Conservation (phyloP, 64 coral and sea anemone genomes). For the Stylophora pistillata region DNA sequence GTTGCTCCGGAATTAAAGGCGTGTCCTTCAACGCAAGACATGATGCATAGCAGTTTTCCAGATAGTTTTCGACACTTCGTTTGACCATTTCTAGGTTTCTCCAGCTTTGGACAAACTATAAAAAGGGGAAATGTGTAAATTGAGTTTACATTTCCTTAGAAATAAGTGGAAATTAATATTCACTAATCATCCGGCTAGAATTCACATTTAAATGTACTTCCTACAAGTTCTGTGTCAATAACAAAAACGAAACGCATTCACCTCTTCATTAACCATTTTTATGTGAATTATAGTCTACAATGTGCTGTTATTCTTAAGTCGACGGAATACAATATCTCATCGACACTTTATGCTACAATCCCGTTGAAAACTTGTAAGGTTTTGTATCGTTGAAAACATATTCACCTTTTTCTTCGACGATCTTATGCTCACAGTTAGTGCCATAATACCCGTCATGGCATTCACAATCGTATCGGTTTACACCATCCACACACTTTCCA, state of each 20-base stretch:
- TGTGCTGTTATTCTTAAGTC: too few species aligned
- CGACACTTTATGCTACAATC: too few species aligned
- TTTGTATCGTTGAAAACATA: neutral
- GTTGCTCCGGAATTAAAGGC: constrained; percentile 31
- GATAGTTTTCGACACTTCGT: constrained; percentile 13
- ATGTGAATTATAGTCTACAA: too few species aligned
- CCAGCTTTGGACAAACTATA: constrained; percentile 20
- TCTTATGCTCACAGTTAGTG: constrained; percentile 37
- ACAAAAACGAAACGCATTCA: too few species aligned
- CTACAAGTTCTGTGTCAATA: too few species aligned
- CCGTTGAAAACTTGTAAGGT: too few species aligned
- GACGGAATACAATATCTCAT: neutral
- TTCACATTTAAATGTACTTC: too few species aligned
- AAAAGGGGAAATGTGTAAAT: neutral
- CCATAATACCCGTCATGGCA: constrained; percentile 66
- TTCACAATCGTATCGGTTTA: constrained; percentile 56
- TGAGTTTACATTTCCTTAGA: neutral
- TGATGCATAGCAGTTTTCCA: constrained; percentile 37
- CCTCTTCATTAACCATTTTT: too few species aligned
- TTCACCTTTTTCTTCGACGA: constrained; percentile 30
- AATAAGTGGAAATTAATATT: neutral
- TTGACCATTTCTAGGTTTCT: constrained; percentile 37
- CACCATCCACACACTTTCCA: constrained; percentile 61
- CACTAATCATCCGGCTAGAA: too few species aligned
- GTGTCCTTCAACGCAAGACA: constrained; percentile 40